Conservation (phyloP, 2,888 invertebrate species). For the Lepas anatifera region DNA sequence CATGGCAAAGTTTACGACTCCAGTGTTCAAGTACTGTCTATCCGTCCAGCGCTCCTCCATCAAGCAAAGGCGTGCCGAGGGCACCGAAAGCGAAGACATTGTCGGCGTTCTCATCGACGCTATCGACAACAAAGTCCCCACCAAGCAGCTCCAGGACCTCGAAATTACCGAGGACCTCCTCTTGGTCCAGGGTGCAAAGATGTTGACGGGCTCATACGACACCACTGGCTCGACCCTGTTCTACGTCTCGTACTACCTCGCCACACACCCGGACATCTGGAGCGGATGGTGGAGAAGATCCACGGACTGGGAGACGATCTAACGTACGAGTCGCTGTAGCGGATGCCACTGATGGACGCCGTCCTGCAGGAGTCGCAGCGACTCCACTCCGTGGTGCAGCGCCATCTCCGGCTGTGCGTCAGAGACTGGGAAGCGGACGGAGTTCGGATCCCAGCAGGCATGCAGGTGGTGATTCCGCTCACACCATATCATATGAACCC, state of each 20-base stretch:
- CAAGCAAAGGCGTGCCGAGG: neutral
- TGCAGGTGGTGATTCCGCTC: neutral
- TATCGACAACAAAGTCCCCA: neutral
- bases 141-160: neutral
- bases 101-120: neutral
- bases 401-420: neutral
- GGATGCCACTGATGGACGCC: neutral
- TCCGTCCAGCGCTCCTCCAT: neutral
- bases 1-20: neutral
- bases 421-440: neutral
- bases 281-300: neutral
- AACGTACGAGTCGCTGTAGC: neutral
- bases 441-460: neutral
- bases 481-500: neutral
- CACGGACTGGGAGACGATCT: neutral
- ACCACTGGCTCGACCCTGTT: neutral
- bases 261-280: neutral
- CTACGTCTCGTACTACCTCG: neutral
- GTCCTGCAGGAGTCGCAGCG: neutral
- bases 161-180: neutral
- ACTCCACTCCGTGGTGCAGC: neutral
- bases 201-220: neutral
- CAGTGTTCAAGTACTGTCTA: neutral
- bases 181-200: neutral
- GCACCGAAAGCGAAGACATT: neutral